phyloP scores from a whole-genome alignment of 2,113 vertebrate genomes.

The Bubo scandiacus region DNA sequence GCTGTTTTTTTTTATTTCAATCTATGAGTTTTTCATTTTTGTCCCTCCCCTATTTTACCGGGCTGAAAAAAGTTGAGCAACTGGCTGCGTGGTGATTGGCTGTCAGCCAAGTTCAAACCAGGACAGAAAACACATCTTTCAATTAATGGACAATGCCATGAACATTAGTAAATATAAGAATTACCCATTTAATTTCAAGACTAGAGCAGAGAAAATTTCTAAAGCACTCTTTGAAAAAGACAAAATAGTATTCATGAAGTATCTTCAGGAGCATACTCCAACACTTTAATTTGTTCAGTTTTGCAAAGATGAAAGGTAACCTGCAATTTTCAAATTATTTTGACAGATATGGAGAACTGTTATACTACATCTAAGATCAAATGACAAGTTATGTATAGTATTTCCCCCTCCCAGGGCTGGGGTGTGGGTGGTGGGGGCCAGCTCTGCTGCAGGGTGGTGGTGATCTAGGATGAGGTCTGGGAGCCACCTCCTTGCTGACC shows the following conservation, averaged over 20 bases:
- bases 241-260: accelerated
- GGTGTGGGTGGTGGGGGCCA: accelerated
- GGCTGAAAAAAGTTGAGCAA: too few species aligned
- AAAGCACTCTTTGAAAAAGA: not conserved
- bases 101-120: too few species aligned
- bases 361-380: not conserved
- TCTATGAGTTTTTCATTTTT: too few species aligned
- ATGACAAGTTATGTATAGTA: not conserved
- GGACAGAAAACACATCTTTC: not conserved
- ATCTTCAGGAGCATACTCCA: not conserved
- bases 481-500: accelerated
- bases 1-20: too few species aligned
- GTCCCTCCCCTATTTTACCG: too few species aligned
- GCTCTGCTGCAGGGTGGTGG: accelerated
- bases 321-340: not conserved
- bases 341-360: not conserved
- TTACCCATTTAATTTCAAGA: not conserved
- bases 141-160: not conserved
- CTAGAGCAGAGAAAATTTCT: not conserved
- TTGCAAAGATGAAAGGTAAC: not conserved
- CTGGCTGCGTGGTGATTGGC: too few species aligned
- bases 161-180: not conserved
- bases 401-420: accelerated
- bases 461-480: not conserved
- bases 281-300: not conserved